A percentile compares a stretch with the other conserved stretches of the same genome.
These are phyloP conservation scores for Himantopus leucocephalus DNA, from an alignment of 2,113 vertebrate genomes.

Conservation along the genomic window DNA sequence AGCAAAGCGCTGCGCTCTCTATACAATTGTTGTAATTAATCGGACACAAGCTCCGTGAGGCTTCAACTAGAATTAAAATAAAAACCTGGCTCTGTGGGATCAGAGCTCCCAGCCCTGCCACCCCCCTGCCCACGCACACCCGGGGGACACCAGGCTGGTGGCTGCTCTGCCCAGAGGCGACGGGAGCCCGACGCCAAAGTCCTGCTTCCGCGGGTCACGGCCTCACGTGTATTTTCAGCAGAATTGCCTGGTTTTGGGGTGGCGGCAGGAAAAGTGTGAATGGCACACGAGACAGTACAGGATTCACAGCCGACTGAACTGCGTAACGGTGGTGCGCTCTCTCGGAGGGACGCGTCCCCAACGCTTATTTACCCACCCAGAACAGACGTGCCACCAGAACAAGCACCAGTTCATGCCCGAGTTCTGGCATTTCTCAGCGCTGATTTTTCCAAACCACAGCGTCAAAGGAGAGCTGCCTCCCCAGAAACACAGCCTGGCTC, in stretches of 20 bases:
- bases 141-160: neutral
- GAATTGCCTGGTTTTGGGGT: neutral
- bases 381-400: neutral
- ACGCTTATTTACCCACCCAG: neutral
- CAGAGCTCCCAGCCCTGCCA: neutral
- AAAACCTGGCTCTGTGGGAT: neutral
- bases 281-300: neutral
- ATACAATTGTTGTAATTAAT: neutral
- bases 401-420: neutral
- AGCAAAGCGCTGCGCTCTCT: neutral
- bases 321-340: neutral
- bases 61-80: neutral
- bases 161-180: neutral
- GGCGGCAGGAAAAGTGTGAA: neutral
- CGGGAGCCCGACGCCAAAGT: neutral
- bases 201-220: neutral
- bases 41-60: accelerated
- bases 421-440: neutral
- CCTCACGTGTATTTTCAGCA: neutral
- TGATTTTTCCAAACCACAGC: neutral
- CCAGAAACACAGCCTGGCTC: neutral
- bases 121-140: neutral
- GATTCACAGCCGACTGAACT: neutral
- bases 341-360: neutral
- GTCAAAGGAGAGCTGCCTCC: neutral